These are phyloP conservation scores for Marmota monax DNA, from an alignment of 2,113 vertebrate species.

Conservation along the genomic window DNA sequence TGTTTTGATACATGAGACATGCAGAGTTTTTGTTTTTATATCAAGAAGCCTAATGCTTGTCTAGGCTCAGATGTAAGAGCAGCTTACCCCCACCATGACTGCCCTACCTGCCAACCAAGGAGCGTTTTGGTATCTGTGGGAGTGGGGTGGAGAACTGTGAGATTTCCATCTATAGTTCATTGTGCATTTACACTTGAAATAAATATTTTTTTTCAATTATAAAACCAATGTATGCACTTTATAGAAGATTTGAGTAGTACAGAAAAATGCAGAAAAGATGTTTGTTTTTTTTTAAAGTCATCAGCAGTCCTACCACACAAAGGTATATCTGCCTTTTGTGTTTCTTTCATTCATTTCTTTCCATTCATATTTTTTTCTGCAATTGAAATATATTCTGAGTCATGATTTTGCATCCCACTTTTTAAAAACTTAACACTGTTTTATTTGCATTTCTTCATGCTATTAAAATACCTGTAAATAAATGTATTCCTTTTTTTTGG, in stretches of 20 bases:
- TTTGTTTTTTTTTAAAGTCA: neutral
- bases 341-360: neutral
- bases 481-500: too few species aligned
- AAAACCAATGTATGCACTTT: neutral
- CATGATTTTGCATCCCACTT: neutral
- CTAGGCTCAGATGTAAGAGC: conserved; percentile 15
- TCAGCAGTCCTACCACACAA: neutral
- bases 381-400: neutral
- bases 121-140: neutral
- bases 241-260: neutral
- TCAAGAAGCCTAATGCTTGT: conserved; percentile 61
- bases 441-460: neutral
- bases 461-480: neutral
- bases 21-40: conserved; percentile 69
- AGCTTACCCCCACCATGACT: neutral
- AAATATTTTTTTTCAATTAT: neutral
- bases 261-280: conserved; percentile 29
- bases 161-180: conserved; percentile 14
- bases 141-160: neutral
- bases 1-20: conserved; percentile 44
- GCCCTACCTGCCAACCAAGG: neutral
- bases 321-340: neutral
- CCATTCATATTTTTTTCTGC: neutral
- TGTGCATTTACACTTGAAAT: neutral
- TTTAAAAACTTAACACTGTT: neutral